Conservation (phyloP, 2,113 vertebrate genomes). For the Python bivittatus region DNA sequence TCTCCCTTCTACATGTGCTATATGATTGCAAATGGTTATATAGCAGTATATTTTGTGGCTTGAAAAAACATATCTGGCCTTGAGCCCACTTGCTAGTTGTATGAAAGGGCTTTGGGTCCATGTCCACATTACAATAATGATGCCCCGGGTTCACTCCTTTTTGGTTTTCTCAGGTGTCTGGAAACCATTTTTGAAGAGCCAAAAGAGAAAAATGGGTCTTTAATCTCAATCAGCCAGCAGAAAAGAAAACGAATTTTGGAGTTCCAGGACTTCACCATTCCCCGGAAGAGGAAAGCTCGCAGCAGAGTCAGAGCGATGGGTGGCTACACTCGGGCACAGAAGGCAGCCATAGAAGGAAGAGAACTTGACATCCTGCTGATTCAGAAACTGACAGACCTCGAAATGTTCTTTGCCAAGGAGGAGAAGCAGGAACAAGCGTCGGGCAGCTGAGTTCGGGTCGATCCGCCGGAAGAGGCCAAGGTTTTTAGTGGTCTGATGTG, state of each 20-base stretch:
- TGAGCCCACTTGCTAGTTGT: not conserved
- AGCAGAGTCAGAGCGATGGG: constrained; percentile 69
- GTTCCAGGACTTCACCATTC: constrained; percentile 92
- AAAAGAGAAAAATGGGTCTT: constrained; percentile 86
- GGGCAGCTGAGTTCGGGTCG: constrained; percentile 46
- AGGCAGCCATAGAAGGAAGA: constrained; percentile 77
- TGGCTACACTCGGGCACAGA: constrained; percentile 78
- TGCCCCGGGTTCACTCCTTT: not conserved
- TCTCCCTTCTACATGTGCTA: not conserved
- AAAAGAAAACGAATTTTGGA: constrained; percentile 90
- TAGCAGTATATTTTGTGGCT: constrained; percentile 8
- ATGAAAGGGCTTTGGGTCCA: not conserved
- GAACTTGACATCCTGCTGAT: constrained; percentile 89
- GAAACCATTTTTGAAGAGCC: constrained; percentile 98
- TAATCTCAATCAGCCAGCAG: constrained; percentile 90
- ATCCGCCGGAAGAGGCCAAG: constrained; percentile 29
- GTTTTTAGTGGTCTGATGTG: constrained; percentile 31
- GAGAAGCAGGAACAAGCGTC: constrained; percentile 73
- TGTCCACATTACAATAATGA: not conserved
- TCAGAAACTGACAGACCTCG: constrained; percentile 89
- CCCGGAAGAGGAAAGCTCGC: constrained; percentile 84
- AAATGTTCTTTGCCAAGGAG: constrained; percentile 84
- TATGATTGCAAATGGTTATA: not conserved
- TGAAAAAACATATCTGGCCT: not conserved
- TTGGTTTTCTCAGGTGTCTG: constrained; percentile 78